Evolutionary conservation across 1,140 invertebrate genomes (phyloP), one percentile per base, ranked within the genome.

Genomic region (Gryllus bimaculatus): DNA sequence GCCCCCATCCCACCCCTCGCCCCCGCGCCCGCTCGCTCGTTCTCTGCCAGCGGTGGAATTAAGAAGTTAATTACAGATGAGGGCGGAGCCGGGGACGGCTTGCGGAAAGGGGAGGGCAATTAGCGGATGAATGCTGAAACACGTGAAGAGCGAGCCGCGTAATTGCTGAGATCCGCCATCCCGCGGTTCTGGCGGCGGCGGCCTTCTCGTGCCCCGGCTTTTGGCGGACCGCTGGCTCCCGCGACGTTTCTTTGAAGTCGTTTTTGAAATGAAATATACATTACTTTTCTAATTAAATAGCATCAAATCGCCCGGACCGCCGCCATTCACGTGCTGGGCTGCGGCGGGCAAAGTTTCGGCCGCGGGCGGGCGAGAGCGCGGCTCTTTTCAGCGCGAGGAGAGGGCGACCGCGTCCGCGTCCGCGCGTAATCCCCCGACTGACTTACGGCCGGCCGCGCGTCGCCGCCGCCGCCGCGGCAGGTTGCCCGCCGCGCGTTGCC

Each of bases 41-140:
- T 66, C 54, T 66, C 54, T 66, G 18, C 54, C 18, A 66, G 54
- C 54, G 54, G 54, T 18, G 54, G 54, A 66, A 66, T 66, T 66
- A 66, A 66, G 54, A 66, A 66, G 54, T 66, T 66, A 66, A 66
- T 66, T 66, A 66, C 54, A 66, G 54, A 66, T 66, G 54, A 66
- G 54, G 54, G 54, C 54, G 54, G 54, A 66, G 54, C 18, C 54
- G 10, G 18, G 54, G 54, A 66, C 54, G 10, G 18, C 54, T 10
- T 18, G 54, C 54, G 54, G 54, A 66, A 66, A 66, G 18, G 54
- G 54, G 54, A 10, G 10, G 54, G 54, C 54, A 66, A 66, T 66
- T 66, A 66, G 54, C 54, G 54, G 54, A 66, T 66, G 54, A 66
- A 66, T 66, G 54, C 54, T 18, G 54, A 66, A 66, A 66, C 54